A percentile compares a stretch with the other conserved stretches of the same genome.
Conservation (phyloP, 2,113 vertebrate species). For the Alces alces region DNA sequence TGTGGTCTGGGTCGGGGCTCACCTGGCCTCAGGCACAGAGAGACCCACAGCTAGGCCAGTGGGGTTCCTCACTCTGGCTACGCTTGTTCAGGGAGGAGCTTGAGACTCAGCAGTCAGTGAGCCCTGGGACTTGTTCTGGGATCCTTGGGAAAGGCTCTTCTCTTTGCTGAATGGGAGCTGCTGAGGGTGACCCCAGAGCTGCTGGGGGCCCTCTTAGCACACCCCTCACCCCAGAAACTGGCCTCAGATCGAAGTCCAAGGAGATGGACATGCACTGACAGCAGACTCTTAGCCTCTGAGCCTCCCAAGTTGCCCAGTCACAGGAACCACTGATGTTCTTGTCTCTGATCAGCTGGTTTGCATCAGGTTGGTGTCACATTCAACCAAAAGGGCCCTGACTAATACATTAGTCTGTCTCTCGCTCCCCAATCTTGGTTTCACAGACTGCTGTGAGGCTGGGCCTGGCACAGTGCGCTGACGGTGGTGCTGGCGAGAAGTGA, state of each 20-base stretch:
- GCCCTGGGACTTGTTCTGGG: too few relatives aligned
- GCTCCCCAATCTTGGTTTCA: rapidly evolving
- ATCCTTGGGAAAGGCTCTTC: not conserved
- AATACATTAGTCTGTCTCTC: rapidly evolving
- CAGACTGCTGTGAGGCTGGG: not conserved
- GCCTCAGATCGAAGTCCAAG: too few relatives aligned
- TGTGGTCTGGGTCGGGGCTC: not conserved
- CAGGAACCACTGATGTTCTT: not conserved
- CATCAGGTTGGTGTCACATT: not conserved
- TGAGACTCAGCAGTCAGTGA: rapidly evolving
- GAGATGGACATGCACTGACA: not conserved
- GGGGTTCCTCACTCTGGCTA: rapidly evolving
- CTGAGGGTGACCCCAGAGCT: too few relatives aligned
- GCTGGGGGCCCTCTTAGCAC: too few relatives aligned
- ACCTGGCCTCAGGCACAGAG: not conserved
- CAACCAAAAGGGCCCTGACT: not conserved
- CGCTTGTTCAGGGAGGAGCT: rapidly evolving
- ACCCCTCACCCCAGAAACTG: too few relatives aligned
- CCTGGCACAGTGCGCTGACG: not conserved
- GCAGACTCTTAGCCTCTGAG: too few relatives aligned
- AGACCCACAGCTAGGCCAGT: too few relatives aligned
- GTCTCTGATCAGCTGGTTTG: not conserved
- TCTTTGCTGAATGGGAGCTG: not conserved
- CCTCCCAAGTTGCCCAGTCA: not conserved
- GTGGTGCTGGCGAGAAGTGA: rapidly evolving